These are phyloP conservation scores for Drosophila rufa DNA, from an alignment of 1,140 invertebrate species.

Conservation along the genomic window DNA sequence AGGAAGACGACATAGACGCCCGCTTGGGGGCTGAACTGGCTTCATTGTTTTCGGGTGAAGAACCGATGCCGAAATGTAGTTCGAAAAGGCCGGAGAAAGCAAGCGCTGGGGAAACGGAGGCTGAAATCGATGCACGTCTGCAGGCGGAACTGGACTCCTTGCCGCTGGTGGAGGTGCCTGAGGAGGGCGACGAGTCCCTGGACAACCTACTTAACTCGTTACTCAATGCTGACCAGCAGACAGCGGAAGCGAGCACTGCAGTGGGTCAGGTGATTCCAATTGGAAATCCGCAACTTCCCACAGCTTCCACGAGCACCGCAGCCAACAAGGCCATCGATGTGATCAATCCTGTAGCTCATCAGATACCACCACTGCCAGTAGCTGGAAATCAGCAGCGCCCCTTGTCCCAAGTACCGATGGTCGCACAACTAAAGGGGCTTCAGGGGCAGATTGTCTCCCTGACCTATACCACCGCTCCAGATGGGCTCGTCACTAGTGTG, in stretches of 20 bases:
- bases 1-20: not conserved
- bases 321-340: not conserved
- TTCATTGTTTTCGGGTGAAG: not conserved
- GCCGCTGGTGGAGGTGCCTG: conserved; percentile 40
- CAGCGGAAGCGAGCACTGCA: not conserved
- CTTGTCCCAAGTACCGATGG: conserved; percentile 9
- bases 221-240: not conserved
- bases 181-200: not conserved
- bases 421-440: not conserved
- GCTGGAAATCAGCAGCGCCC: not conserved
- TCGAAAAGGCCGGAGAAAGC: not conserved
- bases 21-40: not conserved
- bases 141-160: conserved; percentile 52
- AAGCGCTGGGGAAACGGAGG: not conserved
- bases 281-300: not conserved
- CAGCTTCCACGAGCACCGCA: too few species aligned
- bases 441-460: conserved; percentile 28
- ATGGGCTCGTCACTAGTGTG: conserved; percentile 42
- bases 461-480: conserved; percentile 23
- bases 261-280: too few species aligned
- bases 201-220: not conserved
- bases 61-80: too few species aligned
- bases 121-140: conserved; percentile 54
- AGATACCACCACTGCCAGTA: not conserved
- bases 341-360: too few species aligned